These are phyloP conservation scores for Gadus macrocephalus DNA, from an alignment of 2,113 vertebrate genomes.

Conservation along the genomic window DNA sequence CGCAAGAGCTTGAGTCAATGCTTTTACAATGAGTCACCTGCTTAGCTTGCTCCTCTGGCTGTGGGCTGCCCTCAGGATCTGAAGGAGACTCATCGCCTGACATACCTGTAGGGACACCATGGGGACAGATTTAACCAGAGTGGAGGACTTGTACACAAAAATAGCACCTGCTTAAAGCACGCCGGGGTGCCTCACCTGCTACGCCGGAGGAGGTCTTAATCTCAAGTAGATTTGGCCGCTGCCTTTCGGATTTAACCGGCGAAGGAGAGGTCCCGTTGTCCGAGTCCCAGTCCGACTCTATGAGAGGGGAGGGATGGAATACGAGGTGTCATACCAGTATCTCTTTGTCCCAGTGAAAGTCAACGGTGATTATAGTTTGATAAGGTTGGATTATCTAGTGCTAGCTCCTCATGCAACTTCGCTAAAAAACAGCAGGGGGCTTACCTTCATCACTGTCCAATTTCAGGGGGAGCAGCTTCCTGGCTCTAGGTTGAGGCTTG, in stretches of 20 bases:
- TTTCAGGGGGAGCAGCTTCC: conserved; percentile 41
- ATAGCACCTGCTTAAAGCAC: not conserved
- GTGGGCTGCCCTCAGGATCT: conserved; percentile 16
- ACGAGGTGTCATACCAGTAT: not conserved
- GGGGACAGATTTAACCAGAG: conserved; percentile 19
- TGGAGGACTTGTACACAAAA: not conserved
- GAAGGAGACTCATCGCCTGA: conserved; percentile 14
- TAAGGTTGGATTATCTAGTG: too few species aligned
- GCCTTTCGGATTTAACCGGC: conserved; percentile 32
- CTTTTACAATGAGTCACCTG: conserved; percentile 50
- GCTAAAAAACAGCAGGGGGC: not conserved
- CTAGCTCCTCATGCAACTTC: too few species aligned
- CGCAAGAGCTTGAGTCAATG: not conserved
- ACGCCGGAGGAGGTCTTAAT: conserved; percentile 7
- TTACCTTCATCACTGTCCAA: conserved; percentile 63
- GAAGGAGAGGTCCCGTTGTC: conserved; percentile 33
- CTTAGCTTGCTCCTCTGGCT: conserved; percentile 32
- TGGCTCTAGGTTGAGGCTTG: conserved; percentile 15
- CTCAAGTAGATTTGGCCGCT: conserved; percentile 31
- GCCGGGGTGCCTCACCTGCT: conserved; percentile 29
- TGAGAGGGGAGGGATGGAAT: conserved; percentile 2
- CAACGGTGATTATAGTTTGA: too few species aligned
- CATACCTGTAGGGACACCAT: conserved; percentile 28
- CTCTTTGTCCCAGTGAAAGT: not conserved
- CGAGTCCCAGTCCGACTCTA: conserved; percentile 67